phyloP scores from a whole-genome alignment of 2,113 vertebrate species.

The Thinocorus orbignyianus region DNA sequence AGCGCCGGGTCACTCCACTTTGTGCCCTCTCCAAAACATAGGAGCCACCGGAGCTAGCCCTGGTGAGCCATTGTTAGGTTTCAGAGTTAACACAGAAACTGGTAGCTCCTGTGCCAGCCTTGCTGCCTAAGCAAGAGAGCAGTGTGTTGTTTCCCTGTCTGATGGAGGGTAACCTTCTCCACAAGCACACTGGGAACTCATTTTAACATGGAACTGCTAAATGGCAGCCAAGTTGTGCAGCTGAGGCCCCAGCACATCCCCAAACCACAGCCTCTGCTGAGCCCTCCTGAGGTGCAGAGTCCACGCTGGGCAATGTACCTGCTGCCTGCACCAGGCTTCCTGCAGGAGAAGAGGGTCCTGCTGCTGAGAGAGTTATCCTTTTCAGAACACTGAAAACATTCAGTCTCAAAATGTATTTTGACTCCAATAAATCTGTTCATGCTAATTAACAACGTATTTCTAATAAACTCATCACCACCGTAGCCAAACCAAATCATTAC shows the following conservation, averaged over 20 bases:
- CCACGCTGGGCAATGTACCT: rapidly evolving
- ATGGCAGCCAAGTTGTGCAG: not conserved
- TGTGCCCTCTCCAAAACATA: rapidly evolving
- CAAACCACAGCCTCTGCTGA: rapidly evolving
- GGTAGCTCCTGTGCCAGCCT: not conserved
- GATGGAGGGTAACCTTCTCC: not conserved
- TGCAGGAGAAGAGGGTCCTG: not conserved
- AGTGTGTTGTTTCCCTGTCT: not conserved
- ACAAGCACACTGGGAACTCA: not conserved
- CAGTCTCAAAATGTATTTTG: not conserved
- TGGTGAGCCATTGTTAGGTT: not conserved
- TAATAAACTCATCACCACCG: not conserved
- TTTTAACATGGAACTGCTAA: not conserved
- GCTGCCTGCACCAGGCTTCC: not conserved
- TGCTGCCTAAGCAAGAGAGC: not conserved
- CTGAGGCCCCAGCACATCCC: not conserved
- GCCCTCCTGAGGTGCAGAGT: not conserved
- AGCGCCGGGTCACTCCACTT: not conserved
- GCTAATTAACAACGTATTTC: not conserved
- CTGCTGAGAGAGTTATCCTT: not conserved
- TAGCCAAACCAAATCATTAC: not conserved
- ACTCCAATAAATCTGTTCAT: not conserved
- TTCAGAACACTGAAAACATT: not conserved
- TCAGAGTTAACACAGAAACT: not conserved
- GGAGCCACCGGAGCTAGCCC: not conserved